Evolutionary conservation across 2,797 vertebrate species (phyloP).

Genomic region (Babyrousa celebensis): DNA sequence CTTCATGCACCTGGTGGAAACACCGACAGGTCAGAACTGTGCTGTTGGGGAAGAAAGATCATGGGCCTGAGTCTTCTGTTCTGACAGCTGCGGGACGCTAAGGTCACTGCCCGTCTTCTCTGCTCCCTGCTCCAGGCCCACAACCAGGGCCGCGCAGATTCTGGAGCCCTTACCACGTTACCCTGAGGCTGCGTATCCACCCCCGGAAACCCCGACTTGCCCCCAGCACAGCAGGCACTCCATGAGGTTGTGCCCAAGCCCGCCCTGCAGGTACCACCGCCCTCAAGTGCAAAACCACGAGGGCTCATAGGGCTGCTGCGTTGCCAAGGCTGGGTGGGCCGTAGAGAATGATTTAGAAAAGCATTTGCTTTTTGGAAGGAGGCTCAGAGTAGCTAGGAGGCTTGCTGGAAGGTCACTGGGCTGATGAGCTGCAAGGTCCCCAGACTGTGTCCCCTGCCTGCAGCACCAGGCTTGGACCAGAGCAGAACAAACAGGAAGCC

Average conservation of each 20-base stretch:
- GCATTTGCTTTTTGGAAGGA: too few relatives aligned
- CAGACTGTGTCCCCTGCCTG: background rate
- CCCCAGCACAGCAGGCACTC: fast-evolving
- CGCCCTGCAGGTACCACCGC: background rate
- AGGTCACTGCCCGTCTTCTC: background rate
- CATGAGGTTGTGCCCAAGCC: fast-evolving
- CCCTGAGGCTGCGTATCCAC: background rate
- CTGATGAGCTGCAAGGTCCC: background rate
- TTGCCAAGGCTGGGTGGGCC: background rate
- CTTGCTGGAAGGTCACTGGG: background rate
- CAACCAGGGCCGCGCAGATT: background rate
- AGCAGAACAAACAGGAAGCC: background rate
- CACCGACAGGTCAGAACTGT: background rate
- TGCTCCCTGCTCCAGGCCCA: background rate
- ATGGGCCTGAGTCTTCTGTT: background rate
- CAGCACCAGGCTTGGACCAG: background rate
- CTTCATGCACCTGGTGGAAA: background rate
- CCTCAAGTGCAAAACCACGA: background rate
- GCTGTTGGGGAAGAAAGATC: conserved; percentile 54
- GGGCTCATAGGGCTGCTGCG: background rate
- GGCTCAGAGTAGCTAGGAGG: background rate
- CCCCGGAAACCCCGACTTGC: background rate
- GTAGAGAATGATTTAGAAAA: background rate
- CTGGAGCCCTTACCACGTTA: background rate
- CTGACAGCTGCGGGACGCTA: background rate